Evolutionary conservation across 64 coral and sea anemone species (phyloP).

Genomic region (Dendronephthya gigantea): DNA sequence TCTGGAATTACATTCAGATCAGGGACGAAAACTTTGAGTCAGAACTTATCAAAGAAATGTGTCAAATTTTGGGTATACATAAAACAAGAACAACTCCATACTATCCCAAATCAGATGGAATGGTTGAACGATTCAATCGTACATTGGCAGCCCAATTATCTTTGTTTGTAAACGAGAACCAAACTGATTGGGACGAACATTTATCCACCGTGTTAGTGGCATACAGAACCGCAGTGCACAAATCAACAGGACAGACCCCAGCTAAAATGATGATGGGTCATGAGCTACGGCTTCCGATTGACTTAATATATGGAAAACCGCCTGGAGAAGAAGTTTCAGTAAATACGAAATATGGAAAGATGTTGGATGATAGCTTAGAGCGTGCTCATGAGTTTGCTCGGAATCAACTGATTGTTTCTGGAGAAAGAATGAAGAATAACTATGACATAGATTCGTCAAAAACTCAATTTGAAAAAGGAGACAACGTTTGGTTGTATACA

Average conservation of each 20-base stretch:
- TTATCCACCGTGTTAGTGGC: constrained; percentile 32
- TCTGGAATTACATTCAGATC: neutral
- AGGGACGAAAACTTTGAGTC: neutral
- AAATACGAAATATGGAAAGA: neutral
- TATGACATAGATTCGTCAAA: constrained; percentile 28
- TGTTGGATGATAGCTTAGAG: neutral
- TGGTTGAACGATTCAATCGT: neutral
- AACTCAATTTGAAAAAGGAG: constrained; percentile 8
- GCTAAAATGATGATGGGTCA: constrained; percentile 32
- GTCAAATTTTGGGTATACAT: neutral
- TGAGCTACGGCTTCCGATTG: constrained; percentile 29
- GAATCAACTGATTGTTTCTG: neutral
- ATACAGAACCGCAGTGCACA: constrained; percentile 36
- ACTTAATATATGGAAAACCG: neutral
- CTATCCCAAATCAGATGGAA: neutral
- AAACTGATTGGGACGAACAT: constrained; percentile 48
- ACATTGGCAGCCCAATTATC: constrained; percentile 9
- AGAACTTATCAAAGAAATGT: neutral
- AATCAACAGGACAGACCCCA: constrained; percentile 24
- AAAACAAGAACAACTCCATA: neutral
- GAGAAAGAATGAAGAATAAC: constrained; percentile 15
- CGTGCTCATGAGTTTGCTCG: neutral
- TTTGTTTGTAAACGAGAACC: constrained; percentile 33
- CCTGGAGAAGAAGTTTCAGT: neutral
- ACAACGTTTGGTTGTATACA: constrained; percentile 37